Base-by-base conservation (phyloP, 2,888 invertebrate species). In the Cephus pygmeus region DNA sequence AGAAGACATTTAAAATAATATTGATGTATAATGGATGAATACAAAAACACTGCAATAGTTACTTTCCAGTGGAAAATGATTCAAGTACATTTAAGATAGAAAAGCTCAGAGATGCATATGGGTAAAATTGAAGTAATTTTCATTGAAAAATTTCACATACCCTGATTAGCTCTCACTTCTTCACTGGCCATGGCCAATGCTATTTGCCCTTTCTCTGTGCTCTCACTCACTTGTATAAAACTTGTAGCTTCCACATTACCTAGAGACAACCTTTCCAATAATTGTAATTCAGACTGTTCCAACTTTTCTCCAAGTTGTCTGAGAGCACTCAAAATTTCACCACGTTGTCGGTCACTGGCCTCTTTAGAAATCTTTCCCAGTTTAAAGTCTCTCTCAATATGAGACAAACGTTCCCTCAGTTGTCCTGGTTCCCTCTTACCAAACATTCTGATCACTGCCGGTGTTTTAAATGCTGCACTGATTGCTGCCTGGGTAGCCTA, bases 401-500 rank as follows among this genome's bases (percentile, higher is more conserved):
- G 92, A 23, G 91, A 87, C 33, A 96, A 88, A 83, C 94, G 92
- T 83, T 94, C 93, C 78, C 95, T 90, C 76, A 96, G 91, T 85
- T 94, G 94, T 73, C 93, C 93, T 3, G 95, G 94, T 87, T 96
- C 95, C 83, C 94, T 93, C 87, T 94, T 94, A 1, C 95, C 95
- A 92, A 96, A 96, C 90, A 96, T 92, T 85, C 94, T 91, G 69
- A 96, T 95, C 1, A 96, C 95, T 89, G 95, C 95, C 9, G 96
- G 95, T 1, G 96, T 96, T 90, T 95, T 93, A 88, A 96, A 96
- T 1, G 96, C 95, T 85, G 94, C 93, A 80, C 95, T 94, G 76
- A 96, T 95, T 12, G 96, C 95, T 82, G 95, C 95, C 90, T 94
- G 94, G 36, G 95, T 95, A 4, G 95, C 95, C 95, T 95, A 85